phyloP scores from a whole-genome alignment of 2,888 invertebrate species.

The Diarsia rubi region DNA sequence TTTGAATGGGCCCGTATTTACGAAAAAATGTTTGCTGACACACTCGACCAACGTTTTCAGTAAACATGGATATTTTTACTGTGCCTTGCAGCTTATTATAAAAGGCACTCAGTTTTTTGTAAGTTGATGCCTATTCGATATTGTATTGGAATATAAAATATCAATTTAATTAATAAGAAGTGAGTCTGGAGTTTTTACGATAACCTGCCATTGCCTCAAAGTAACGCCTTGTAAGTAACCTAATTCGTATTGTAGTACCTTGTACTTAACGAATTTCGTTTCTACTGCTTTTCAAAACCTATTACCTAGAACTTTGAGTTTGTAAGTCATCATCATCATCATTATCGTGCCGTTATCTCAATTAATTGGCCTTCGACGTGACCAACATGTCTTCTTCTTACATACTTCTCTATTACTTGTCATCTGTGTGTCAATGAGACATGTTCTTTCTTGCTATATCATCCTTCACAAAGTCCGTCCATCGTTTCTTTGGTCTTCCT shows the following conservation, averaged over 20 bases:
- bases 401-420: too few species aligned
- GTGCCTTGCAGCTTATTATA: slow-evolving; percentile 3
- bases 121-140: slow-evolving; percentile 9
- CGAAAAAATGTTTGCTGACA: slow-evolving; percentile 43
- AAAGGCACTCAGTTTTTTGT: neutral
- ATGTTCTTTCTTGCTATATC: too few species aligned
- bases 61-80: slow-evolving; percentile 14
- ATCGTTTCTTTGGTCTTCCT: too few species aligned
- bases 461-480: too few species aligned
- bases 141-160: slow-evolving; percentile 40
- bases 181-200: slow-evolving; percentile 30
- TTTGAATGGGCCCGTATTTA: slow-evolving; percentile 37
- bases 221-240: neutral
- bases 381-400: too few species aligned
- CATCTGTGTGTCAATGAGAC: too few species aligned
- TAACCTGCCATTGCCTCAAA: neutral
- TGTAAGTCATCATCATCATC: too few species aligned
- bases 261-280: neutral
- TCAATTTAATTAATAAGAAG: slow-evolving; percentile 33
- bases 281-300: neutral
- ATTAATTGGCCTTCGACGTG: too few species aligned
- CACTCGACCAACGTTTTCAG: slow-evolving; percentile 32
- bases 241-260: neutral
- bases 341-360: too few species aligned
- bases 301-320: too few species aligned